Evolutionary conservation across 1,140 invertebrate genomes (phyloP), one percentile per base, ranked within the genome.

Genomic region (Bombus pascuorum): DNA sequence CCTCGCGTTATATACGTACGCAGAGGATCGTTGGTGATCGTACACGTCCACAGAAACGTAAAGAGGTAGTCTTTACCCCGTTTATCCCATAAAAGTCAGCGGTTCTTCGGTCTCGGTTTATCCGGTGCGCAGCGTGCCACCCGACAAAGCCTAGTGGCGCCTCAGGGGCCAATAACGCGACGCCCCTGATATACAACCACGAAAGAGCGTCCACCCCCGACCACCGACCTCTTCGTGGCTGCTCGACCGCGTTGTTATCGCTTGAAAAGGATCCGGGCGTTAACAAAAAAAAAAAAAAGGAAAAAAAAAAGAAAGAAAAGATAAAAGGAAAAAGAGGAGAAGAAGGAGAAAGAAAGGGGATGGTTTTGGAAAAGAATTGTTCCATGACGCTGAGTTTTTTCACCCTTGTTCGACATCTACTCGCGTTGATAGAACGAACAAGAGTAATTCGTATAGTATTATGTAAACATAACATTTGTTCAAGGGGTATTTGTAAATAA

Each of bases 11-110:
- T 82, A 15, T 44, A 82, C 47, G 42, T 15, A 59, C 70, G 37
- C 28, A 44, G 62, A 22, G n/a, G 72, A 18, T 37, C 13, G 44
- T 44, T 34, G 68, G 59, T 81, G 37, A 37, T 47, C 39, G 47
- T 65, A 53, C 65, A 75, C 62, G 57, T n/a, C 25, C 79, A 86
- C 84, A 82, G 62, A 47, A 53, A 75, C 72, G 34, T 12, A 65
- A 18, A n/a, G 44, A 71, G 84, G 59, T 85, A 90, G 90, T 93
- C 89, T 93, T 93, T 93, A 91, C 80, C 89, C 91, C 92, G 92
- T 93, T 93, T 93, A 94, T 93, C 91, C 89, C 85, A 94, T 93
- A 93, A 94, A 94, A 94, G 91, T 94, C 92, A 91, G 85, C 87
- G 91, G 87, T 92, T 93, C 93, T 93, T 93, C 90, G 84, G 87